Conservation (phyloP, 2,797 vertebrate species). For the Micrastur ruficollis region DNA sequence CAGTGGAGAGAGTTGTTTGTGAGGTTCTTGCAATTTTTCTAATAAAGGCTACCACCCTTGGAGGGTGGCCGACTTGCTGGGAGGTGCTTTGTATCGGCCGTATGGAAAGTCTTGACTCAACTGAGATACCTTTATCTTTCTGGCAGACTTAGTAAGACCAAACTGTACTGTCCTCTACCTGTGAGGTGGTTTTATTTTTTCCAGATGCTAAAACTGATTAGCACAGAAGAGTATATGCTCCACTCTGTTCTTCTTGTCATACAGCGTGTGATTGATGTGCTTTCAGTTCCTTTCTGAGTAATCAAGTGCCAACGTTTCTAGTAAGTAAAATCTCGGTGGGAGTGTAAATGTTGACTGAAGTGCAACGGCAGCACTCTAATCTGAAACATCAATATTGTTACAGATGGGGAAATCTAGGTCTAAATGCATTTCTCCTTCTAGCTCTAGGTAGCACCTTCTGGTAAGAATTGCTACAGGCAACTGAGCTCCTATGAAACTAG, state of each 20-base stretch:
- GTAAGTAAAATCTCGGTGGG: no score
- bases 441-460: neutral
- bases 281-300: neutral
- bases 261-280: fast-evolving
- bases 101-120: neutral
- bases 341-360: neutral
- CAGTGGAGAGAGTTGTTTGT: neutral
- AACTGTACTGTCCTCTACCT: neutral
- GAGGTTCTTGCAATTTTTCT: neutral
- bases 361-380: neutral
- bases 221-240: neutral
- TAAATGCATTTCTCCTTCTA: neutral
- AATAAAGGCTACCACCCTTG: neutral
- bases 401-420: neutral
- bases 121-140: neutral
- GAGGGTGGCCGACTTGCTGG: neutral
- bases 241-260: neutral
- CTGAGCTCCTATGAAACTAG: neutral
- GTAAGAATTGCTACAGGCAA: neutral
- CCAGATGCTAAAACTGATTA: neutral
- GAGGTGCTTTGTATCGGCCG: neutral
- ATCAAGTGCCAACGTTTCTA: no score
- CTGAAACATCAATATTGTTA: neutral
- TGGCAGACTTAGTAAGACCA: neutral
- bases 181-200: neutral